phyloP scores from a whole-genome alignment of 2,888 invertebrate genomes.

The Toxonevra muliebris region DNA sequence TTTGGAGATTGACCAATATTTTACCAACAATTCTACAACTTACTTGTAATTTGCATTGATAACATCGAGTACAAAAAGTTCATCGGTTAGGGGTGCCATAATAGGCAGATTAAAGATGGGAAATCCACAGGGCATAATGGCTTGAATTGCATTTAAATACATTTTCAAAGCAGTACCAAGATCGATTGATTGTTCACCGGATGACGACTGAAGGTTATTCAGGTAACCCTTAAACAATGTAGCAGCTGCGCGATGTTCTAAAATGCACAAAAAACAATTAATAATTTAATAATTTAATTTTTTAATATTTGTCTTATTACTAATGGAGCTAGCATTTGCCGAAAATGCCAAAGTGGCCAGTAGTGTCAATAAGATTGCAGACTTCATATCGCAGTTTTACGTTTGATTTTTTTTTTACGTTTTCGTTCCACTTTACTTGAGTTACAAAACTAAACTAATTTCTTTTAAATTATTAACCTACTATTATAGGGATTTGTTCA shows the following conservation, averaged over 20 bases:
- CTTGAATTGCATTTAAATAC: slow-evolving; percentile 42
- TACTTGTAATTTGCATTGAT: slow-evolving; percentile 35
- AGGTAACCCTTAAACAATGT: neutral
- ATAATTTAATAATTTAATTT: slow-evolving; percentile 7
- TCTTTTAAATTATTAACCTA: too few relatives aligned
- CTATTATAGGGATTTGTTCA: neutral
- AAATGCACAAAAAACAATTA: slow-evolving; percentile 25
- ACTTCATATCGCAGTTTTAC: neutral
- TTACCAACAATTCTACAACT: slow-evolving; percentile 19
- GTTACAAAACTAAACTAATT: too few relatives aligned
- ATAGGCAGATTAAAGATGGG: slow-evolving; percentile 42
- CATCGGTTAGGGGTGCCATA: slow-evolving; percentile 44
- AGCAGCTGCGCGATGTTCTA: slow-evolving; percentile 3
- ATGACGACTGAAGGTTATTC: neutral
- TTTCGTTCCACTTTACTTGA: too few relatives aligned
- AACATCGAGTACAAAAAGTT: slow-evolving; percentile 30
- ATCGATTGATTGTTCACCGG: slow-evolving; percentile 19
- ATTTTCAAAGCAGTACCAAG: slow-evolving; percentile 42
- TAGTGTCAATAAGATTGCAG: slow-evolving; percentile 10
- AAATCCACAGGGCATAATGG: slow-evolving; percentile 54
- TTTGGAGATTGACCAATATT: slow-evolving; percentile 14
- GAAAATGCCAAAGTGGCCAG: slow-evolving; percentile 29
- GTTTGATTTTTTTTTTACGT: too few relatives aligned
- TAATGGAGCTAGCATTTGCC: slow-evolving; percentile 27
- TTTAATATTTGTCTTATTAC: too few relatives aligned